Evolutionary conservation across 2,888 invertebrate genomes (phyloP).

Genomic region (Xanthostigma xanthostigma): DNA sequence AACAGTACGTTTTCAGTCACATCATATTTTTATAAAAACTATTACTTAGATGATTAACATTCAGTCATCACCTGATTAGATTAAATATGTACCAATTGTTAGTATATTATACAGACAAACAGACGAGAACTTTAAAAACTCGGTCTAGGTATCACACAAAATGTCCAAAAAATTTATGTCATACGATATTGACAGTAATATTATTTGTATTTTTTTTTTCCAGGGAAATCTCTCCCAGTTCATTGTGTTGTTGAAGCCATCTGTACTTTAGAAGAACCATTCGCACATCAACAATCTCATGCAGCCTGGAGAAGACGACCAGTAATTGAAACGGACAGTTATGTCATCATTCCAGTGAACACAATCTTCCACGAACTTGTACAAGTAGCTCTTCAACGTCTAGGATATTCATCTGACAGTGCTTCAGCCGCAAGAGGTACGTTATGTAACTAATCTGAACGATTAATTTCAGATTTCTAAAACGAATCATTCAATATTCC

Average conservation of each 20-base stretch:
- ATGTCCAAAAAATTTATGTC: no score
- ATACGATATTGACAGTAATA: no score
- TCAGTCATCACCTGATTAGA: no score
- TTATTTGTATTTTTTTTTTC: slow-evolving; percentile 24
- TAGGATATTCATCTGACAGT: slow-evolving; percentile 79
- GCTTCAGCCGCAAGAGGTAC: slow-evolving; percentile 69
- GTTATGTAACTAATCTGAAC: background rate
- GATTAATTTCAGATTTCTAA: background rate
- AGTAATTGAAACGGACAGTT: slow-evolving; percentile 82
- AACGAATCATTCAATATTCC: no score
- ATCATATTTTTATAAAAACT: no score
- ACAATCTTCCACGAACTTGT: slow-evolving; percentile 88
- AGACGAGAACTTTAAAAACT: no score
- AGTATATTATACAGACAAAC: no score
- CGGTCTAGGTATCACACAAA: no score
- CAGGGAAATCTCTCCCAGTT: slow-evolving; percentile 77
- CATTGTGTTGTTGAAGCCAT: slow-evolving; percentile 91
- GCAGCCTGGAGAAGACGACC: slow-evolving; percentile 52
- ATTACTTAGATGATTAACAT: no score
- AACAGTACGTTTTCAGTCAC: no score
- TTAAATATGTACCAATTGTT: no score
- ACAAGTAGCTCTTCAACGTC: slow-evolving; percentile 73
- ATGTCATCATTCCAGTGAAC: slow-evolving; percentile 85
- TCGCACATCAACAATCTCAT: slow-evolving; percentile 27
- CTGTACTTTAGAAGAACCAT: slow-evolving; percentile 42